Percentiles rank a stretch among this genome's conserved stretches.
Conservation (phyloP, 2,797 vertebrate species). For the Crocidura indochinensis region DNA sequence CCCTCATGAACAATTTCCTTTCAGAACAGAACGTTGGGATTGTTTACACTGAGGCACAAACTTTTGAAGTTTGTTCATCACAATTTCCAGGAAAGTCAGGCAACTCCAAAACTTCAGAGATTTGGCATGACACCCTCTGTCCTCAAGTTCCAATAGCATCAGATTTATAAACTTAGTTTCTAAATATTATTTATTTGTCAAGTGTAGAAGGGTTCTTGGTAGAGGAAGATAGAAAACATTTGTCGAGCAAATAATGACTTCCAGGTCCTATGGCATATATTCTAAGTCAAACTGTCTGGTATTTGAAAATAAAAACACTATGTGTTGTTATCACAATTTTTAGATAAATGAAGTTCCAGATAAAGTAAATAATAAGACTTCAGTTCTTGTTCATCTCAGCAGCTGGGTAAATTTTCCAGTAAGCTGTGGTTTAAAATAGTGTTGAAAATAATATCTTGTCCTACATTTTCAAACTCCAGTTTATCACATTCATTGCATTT, state of each 20-base stretch:
- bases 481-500: neutral
- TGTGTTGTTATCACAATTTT: neutral
- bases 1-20: neutral
- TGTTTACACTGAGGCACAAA: constrained; percentile 1
- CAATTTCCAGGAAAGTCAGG: neutral
- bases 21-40: neutral
- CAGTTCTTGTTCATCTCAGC: neutral
- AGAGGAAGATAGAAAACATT: neutral
- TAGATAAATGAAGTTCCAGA: neutral
- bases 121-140: neutral
- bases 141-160: neutral
- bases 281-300: neutral
- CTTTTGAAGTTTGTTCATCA: neutral
- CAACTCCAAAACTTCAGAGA: neutral
- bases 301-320: neutral
- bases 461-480: neutral
- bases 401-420: neutral
- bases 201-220: neutral
- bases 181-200: no score
- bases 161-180: neutral
- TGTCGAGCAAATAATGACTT: neutral
- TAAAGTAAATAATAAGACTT: neutral
- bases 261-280: neutral
- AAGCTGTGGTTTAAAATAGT: neutral
- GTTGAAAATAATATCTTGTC: neutral